Evolutionary conservation across 2,888 invertebrate genomes (phyloP).

Genomic region (Xanthorhoe designata): DNA sequence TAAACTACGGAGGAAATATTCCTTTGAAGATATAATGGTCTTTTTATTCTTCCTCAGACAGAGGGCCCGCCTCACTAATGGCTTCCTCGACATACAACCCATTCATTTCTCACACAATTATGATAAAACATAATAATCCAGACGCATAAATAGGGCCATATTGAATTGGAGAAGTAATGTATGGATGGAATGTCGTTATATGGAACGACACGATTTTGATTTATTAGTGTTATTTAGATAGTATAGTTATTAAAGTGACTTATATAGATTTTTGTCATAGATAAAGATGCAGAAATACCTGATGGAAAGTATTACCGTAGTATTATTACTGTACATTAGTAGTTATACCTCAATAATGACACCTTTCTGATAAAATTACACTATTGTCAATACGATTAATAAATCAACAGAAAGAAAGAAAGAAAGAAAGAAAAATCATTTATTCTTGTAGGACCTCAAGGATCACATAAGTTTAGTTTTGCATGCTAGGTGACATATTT

Average conservation of each 20-base stretch:
- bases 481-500: no score
- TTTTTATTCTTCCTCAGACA: slow-evolving; percentile 42
- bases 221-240: slow-evolving; percentile 9
- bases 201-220: slow-evolving; percentile 11
- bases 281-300: neutral
- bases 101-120: slow-evolving; percentile 57
- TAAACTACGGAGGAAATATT: slow-evolving; percentile 36
- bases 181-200: slow-evolving; percentile 19
- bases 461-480: no score
- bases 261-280: neutral
- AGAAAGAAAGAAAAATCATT: no score
- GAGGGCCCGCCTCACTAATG: slow-evolving; percentile 55
- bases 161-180: slow-evolving; percentile 31
- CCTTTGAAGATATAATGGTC: slow-evolving; percentile 39
- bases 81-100: slow-evolving; percentile 41
- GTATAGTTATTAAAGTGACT: neutral
- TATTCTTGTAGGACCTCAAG: no score
- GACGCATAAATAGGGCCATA: slow-evolving; percentile 33
- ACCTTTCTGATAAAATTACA: no score
- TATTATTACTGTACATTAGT: no score
- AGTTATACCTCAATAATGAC: no score
- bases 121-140: slow-evolving; percentile 48
- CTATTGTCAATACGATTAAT: no score
- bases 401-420: no score
- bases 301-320: neutral